phyloP scores from a whole-genome alignment of 2,888 invertebrate genomes.

The Nemotelus nigrinus region DNA sequence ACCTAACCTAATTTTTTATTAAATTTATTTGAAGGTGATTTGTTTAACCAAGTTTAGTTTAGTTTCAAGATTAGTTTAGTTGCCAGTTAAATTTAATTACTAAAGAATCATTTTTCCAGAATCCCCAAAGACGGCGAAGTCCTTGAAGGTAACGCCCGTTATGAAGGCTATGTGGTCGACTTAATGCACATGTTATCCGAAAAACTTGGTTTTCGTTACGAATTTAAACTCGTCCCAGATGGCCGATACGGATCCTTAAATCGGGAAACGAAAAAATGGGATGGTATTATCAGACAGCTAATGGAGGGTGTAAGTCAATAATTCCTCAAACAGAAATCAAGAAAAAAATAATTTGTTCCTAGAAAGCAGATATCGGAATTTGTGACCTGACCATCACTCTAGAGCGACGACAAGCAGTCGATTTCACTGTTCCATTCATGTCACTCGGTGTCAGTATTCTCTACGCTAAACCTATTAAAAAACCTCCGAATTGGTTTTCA shows the following conservation, averaged over 20 bases:
- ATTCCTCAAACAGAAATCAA: background rate
- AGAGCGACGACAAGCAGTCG: conserved; percentile 83
- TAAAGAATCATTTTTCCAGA: conserved; percentile 52
- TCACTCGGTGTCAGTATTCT: conserved; percentile 88
- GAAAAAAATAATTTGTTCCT: conserved; percentile 58
- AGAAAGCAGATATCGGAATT: conserved; percentile 90
- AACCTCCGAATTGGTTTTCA: conserved; percentile 83
- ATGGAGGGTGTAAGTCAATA: conserved; percentile 51
- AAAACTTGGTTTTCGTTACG: conserved; percentile 56
- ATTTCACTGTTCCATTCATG: conserved; percentile 95
- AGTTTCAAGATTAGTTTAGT: too few relatives aligned
- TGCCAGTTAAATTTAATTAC: too few relatives aligned
- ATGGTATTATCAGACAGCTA: conserved; percentile 53
- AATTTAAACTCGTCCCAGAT: conserved; percentile 53
- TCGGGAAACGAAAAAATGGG: conserved; percentile 52
- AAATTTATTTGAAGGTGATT: too few relatives aligned
- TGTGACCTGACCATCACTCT: conserved; percentile 93
- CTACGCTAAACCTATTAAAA: conserved; percentile 78
- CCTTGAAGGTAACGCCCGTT: conserved; percentile 67
- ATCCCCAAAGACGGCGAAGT: conserved; percentile 69
- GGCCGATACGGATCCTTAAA: conserved; percentile 51
- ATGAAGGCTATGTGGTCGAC: conserved; percentile 68
- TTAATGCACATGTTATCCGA: conserved; percentile 66
- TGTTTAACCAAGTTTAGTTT: too few relatives aligned
- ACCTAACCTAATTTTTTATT: too few relatives aligned